Conservation (phyloP, 2,888 invertebrate species). For the Drosophila aldrichi region DNA sequence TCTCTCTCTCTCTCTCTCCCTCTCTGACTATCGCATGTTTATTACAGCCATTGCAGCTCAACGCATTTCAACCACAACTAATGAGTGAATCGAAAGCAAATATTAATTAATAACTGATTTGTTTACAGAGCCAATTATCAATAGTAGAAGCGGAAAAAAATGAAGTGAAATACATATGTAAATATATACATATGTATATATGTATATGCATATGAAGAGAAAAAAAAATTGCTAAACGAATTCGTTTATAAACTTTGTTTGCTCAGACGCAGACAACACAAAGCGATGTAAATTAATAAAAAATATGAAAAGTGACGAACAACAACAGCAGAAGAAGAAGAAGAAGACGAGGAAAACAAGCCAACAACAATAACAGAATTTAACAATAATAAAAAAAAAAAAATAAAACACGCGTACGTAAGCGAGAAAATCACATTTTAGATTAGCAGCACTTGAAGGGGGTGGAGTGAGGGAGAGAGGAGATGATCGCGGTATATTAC, state of each 20-base stretch:
- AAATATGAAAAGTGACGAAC: slow-evolving; percentile 4
- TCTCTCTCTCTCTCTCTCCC: background rate
- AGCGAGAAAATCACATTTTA: slow-evolving; percentile 65
- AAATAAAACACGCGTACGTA: slow-evolving; percentile 43
- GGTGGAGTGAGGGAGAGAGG: background rate
- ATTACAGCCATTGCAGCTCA: slow-evolving; percentile 11
- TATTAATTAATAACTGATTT: slow-evolving; percentile 56
- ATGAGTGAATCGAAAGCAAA: slow-evolving; percentile 45
- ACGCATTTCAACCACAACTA: slow-evolving; percentile 7
- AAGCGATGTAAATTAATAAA: slow-evolving; percentile 65
- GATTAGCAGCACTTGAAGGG: slow-evolving; percentile 37
- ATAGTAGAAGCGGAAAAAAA: slow-evolving; percentile 18
- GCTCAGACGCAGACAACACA: slow-evolving; percentile 31
- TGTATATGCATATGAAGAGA: background rate
- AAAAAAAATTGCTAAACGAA: slow-evolving; percentile 12
- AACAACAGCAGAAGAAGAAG: background rate
- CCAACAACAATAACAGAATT: slow-evolving; percentile 23
- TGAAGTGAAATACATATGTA: background rate
- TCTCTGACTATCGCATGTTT: background rate
- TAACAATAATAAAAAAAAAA: slow-evolving; percentile 26
- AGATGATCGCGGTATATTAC: slow-evolving; percentile 57
- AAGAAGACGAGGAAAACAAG: background rate
- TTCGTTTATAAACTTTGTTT: slow-evolving; percentile 23
- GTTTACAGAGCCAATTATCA: slow-evolving; percentile 56
- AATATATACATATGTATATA: too few species aligned